Percentiles rank a stretch among this genome's conserved stretches.
These are phyloP conservation scores for Baccha elongata DNA, from an alignment of 2,888 invertebrate species.

Conservation along the genomic window DNA sequence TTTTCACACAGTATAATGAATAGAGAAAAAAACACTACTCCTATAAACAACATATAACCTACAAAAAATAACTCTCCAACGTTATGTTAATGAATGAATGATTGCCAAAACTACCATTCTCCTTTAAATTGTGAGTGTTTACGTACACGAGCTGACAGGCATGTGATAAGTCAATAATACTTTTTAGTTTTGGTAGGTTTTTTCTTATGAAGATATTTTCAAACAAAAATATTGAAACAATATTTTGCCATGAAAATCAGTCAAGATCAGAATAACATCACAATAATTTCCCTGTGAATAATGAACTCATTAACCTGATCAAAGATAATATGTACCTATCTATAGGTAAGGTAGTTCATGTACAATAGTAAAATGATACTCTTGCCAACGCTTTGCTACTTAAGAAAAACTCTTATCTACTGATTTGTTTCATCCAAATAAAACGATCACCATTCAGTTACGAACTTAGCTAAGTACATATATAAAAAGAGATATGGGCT, in stretches of 20 bases:
- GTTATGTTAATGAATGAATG: too few species aligned
- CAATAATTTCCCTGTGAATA: conserved; percentile 30
- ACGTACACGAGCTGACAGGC: too few species aligned
- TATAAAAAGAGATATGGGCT: not conserved
- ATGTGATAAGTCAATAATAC: too few species aligned
- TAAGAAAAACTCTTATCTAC: conserved; percentile 47
- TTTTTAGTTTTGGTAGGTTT: too few species aligned
- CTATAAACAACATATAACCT: too few species aligned
- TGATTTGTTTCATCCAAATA: conserved; percentile 47
- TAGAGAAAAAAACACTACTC: too few species aligned
- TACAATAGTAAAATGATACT: not conserved
- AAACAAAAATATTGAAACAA: too few species aligned
- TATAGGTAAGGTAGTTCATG: not conserved
- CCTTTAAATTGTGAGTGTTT: too few species aligned
- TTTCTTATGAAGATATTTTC: too few species aligned
- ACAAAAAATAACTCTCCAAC: too few species aligned
- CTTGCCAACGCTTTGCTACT: conserved; percentile 3
- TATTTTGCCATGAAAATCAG: conserved; percentile 37
- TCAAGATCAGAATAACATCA: conserved; percentile 40
- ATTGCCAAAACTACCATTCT: too few species aligned
- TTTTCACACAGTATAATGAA: too few species aligned
- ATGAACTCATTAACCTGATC: conserved; percentile 63
- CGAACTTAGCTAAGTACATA: not conserved
- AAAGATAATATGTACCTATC: conserved; percentile 15
- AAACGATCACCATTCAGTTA: conserved; percentile 21